Evolutionary conservation across 1,140 invertebrate species (phyloP).

Genomic region (Hesperophylax magnus): DNA sequence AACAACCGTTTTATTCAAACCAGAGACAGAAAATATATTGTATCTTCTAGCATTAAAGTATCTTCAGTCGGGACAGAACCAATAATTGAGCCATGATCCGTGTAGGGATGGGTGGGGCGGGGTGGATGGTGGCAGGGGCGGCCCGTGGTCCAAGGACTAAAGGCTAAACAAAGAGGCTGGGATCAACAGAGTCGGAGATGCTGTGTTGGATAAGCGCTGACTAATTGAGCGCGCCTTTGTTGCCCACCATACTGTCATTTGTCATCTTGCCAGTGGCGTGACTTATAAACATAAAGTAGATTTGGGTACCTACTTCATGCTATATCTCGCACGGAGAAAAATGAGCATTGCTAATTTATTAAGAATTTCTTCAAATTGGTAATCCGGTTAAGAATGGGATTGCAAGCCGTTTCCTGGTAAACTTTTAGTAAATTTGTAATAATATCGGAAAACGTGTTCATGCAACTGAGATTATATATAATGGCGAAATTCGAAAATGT

Average conservation of each 20-base stretch:
- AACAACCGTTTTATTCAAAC: too few relatives aligned
- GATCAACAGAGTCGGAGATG: constrained; percentile 1
- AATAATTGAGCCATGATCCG: constrained; percentile 1
- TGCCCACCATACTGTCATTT: constrained; percentile 27
- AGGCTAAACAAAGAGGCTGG: constrained; percentile 29
- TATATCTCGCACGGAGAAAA: too few relatives aligned
- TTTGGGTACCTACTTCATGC: too few relatives aligned
- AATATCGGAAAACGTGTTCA: too few relatives aligned
- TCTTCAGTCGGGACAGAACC: neutral
- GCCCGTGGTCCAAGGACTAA: constrained; percentile 5
- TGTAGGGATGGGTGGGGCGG: neutral
- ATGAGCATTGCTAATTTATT: too few relatives aligned
- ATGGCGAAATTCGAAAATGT: too few relatives aligned
- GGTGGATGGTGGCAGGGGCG: neutral
- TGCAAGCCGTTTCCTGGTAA: too few relatives aligned
- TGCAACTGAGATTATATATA: too few relatives aligned
- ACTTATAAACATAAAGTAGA: neutral
- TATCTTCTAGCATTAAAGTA: neutral
- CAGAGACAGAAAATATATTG: too few relatives aligned
- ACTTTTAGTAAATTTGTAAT: too few relatives aligned
- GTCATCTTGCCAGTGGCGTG: constrained; percentile 17
- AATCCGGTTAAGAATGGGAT: too few relatives aligned
- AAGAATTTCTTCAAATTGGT: too few relatives aligned
- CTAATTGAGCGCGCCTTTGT: constrained; percentile 41
- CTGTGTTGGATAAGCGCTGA: constrained; percentile 30